These are phyloP conservation scores for Rhinichthys klamathensis DNA, from an alignment of 2,113 vertebrate species.

Conservation along the genomic window DNA sequence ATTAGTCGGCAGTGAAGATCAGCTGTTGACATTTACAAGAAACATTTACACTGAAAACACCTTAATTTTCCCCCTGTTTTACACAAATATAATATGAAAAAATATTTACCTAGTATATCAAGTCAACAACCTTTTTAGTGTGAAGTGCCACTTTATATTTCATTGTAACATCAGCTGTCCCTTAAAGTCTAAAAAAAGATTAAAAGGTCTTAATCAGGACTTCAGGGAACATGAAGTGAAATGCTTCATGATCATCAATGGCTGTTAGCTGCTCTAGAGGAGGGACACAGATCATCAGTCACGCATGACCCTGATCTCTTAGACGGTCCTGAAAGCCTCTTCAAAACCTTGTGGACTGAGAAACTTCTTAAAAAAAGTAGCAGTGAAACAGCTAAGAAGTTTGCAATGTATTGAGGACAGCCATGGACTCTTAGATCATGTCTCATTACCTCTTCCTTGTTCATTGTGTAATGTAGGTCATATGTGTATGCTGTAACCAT, in stretches of 20 bases:
- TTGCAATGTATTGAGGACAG: neutral
- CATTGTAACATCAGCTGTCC: neutral
- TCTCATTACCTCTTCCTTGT: neutral
- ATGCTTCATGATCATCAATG: neutral
- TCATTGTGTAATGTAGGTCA: neutral
- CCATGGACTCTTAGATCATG: neutral
- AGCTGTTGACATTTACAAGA: constrained; percentile 31
- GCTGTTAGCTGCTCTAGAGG: neutral
- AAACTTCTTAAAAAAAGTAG: neutral
- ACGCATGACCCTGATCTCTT: neutral
- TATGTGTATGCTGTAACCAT: constrained; percentile 5
- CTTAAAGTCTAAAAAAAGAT: neutral
- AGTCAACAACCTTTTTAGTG: neutral
- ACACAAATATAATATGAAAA: neutral
- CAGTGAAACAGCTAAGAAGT: neutral
- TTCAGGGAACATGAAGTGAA: neutral
- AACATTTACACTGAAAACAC: neutral
- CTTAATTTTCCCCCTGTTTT: neutral
- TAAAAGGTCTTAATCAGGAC: neutral
- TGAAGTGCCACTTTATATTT: neutral
- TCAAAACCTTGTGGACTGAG: neutral
- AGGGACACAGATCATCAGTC: neutral
- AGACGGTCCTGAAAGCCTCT: neutral
- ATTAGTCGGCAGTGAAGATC: constrained; percentile 30
- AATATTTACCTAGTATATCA: neutral